Base-by-base conservation (phyloP, 2,797 vertebrate species). In the Pampus argenteus region DNA sequence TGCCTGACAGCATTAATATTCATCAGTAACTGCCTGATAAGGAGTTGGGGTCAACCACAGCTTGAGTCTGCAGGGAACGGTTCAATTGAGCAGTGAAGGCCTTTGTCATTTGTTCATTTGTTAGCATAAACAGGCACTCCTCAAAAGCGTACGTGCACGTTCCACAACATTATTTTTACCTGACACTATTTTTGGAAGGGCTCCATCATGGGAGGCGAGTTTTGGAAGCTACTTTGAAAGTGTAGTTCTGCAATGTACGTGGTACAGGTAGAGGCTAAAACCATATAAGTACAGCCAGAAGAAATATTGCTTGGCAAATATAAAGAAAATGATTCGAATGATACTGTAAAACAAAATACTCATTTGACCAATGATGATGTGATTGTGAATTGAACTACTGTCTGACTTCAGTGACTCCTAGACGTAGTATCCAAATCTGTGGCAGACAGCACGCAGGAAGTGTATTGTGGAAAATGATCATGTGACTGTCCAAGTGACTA, bases 1-100 rank as follows among this genome's bases (percentile, higher is more conserved):
- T 55, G 73, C 70, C 48, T 74, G 56, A 72, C 65, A 76, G 29
- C 61, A 48, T 38, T 67, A 74, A 76, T 76, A 78, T 71, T 80
- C 66, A 82, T 85, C 62, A 78, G 47, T 57, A 55, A 51, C 74
- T 50, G 51, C 17, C 60, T 71, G 51, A 77, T 59, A 66, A 76
- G 49, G 61, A 78, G 60, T 38, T 66, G n/a, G 58, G 49, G 59
- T 48, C 50, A 62, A 26, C 56, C 18, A n/a, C 65, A 78, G 70
- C 57, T 31, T 58, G 55, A 69, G 29, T 65, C 54, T 76, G 26
- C 50, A 72, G 74, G 60, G 69, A 81, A n/a, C 71, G 50, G 49
- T 74, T 80, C 66, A 69, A 6, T 76, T 76, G 52, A 73, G 76
- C 58, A 66, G 47, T 36, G 60, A 71, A 72, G 75, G 50, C 40